Percentiles rank a stretch among this genome's conserved stretches.
These are phyloP conservation scores for Timandra comae DNA, from an alignment of 2,888 invertebrate species.

Conservation along the genomic window DNA sequence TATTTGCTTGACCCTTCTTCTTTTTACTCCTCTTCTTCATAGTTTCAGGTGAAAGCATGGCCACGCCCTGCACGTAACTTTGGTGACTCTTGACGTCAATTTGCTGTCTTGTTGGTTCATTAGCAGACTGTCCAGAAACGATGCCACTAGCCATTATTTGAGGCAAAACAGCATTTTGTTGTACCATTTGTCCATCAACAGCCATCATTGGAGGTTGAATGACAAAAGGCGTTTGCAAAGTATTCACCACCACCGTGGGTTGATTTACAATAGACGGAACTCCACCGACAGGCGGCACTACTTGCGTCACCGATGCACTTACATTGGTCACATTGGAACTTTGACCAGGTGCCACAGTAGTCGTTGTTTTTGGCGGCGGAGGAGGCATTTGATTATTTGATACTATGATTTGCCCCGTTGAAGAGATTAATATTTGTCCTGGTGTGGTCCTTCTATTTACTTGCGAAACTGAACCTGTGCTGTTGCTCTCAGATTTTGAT, in stretches of 20 bases:
- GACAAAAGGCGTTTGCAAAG: constrained; percentile 85
- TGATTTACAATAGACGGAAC: constrained; percentile 83
- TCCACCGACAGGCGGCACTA: constrained; percentile 79
- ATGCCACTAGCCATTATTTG: constrained; percentile 82
- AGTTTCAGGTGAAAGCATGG: constrained; percentile 82
- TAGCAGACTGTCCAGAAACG: constrained; percentile 72
- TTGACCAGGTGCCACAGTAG: constrained; percentile 78
- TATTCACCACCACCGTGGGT: constrained; percentile 88
- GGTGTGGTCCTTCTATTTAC: constrained; percentile 56
- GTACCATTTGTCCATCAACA: constrained; percentile 82
- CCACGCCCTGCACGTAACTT: constrained; percentile 55
- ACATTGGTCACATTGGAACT: constrained; percentile 81
- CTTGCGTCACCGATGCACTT: constrained; percentile 80
- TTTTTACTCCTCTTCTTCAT: constrained; percentile 82
- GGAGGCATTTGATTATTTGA: constrained; percentile 81
- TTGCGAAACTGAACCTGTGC: constrained; percentile 50
- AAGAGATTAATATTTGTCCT: constrained; percentile 85
- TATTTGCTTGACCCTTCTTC: constrained; percentile 83
- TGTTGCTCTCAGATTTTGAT: constrained; percentile 48
- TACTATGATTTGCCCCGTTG: constrained; percentile 84
- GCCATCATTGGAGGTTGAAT: constrained; percentile 87
- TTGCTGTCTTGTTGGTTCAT: constrained; percentile 70
- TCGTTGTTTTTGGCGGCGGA: constrained; percentile 76
- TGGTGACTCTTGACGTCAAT: constrained; percentile 73
- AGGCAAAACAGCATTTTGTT: constrained; percentile 82